Percentiles rank a stretch among this genome's conserved stretches.
phyloP scores from a whole-genome alignment of 2,797 vertebrate genomes.

The Menidia menidia region DNA sequence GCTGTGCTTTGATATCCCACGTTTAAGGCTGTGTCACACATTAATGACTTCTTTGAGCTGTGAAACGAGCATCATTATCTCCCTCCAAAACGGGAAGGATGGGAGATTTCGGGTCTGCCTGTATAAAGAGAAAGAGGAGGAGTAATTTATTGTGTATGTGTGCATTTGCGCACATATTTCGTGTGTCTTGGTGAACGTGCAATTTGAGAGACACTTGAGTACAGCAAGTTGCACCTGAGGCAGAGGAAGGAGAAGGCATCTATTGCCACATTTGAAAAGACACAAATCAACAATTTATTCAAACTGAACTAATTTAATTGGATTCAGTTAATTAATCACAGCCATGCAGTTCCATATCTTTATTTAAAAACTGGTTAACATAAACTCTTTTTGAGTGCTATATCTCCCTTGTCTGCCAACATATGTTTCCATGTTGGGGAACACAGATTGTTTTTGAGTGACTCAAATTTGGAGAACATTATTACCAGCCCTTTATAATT shows the following conservation, averaged over 20 bases:
- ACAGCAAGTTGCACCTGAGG: conserved; percentile 5
- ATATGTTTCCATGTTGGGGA: background rate
- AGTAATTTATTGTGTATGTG: conserved; percentile 25
- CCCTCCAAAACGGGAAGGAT: conserved; percentile 56
- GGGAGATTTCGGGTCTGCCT: conserved; percentile 53
- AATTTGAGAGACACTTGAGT: conserved; percentile 4
- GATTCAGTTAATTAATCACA: background rate
- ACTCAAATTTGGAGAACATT: background rate
- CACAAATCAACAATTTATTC: background rate
- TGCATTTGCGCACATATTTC: conserved; percentile 16
- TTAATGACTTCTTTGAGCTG: conserved; percentile 75
- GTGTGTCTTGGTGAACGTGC: conserved; percentile 1
- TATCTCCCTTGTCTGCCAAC: background rate
- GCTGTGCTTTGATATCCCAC: conserved; percentile 66
- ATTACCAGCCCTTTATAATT: background rate
- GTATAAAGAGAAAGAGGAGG: conserved; percentile 43
- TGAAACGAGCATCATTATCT: conserved; percentile 72
- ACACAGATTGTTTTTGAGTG: background rate
- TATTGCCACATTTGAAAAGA: background rate
- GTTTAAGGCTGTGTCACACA: conserved; percentile 71
- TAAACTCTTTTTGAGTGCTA: background rate
- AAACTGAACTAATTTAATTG: conserved; percentile 2
- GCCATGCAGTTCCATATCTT: background rate
- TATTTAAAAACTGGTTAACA: background rate
- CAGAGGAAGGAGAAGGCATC: conserved; percentile 2